phyloP scores from a whole-genome alignment of 2,113 vertebrate species.

The Fukomys damarensis region DNA sequence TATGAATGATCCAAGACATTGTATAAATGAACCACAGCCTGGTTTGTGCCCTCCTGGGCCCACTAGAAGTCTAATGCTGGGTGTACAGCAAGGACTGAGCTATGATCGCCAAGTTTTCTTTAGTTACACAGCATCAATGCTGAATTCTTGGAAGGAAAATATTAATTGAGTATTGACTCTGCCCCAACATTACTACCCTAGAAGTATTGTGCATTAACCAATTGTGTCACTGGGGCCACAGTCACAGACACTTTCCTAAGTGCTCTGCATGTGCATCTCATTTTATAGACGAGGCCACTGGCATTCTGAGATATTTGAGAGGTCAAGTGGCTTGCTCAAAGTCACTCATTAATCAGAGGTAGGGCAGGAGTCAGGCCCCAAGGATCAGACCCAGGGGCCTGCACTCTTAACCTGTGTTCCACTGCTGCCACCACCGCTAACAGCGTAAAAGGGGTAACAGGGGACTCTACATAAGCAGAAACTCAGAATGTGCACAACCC shows the following conservation, averaged over 20 bases:
- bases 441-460: neutral
- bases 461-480: neutral
- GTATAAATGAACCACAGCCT: neutral
- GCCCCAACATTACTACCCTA: neutral
- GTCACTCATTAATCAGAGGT: neutral
- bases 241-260: neutral
- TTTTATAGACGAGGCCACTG: neutral
- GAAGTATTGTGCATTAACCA: neutral
- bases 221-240: neutral
- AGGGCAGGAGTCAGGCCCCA: neutral
- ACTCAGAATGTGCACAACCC: neutral
- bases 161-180: neutral
- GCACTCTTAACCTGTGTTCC: neutral
- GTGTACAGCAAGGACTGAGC: neutral
- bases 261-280: neutral
- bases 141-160: neutral
- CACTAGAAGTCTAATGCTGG: neutral
- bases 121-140: neutral
- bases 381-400: neutral
- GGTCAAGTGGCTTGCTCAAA: neutral
- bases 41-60: neutral
- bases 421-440: neutral
- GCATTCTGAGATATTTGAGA: neutral
- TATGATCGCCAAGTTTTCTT: conserved; percentile 15
- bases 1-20: neutral